Percentiles rank a stretch among this genome's conserved stretches.
Conservation (phyloP, 2,113 vertebrate species). For the Phylloscopus trochiloides region DNA sequence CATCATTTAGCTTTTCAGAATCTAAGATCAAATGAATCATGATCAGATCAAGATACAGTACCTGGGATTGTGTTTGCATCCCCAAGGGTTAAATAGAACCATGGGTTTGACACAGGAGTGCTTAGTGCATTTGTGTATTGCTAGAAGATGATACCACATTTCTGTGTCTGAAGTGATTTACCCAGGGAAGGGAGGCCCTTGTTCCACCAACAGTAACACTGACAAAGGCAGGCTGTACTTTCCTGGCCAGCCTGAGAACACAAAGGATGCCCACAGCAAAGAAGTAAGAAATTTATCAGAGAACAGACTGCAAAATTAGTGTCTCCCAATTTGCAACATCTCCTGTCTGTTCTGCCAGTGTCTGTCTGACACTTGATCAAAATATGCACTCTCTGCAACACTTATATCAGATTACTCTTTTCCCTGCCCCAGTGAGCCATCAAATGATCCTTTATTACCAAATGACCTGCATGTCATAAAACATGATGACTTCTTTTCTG, state of each 20-base stretch:
- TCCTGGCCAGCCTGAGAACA: not conserved
- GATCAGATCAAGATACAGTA: not conserved
- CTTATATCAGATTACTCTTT: not conserved
- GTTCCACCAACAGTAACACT: not conserved
- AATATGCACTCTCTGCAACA: not conserved
- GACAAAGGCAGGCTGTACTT: not conserved
- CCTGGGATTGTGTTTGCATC: not conserved
- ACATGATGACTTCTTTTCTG: not conserved
- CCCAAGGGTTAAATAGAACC: not conserved
- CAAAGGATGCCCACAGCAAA: not conserved
- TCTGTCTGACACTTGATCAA: not conserved
- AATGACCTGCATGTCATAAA: not conserved
- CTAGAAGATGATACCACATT: not conserved
- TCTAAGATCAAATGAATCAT: not conserved
- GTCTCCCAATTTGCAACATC: not conserved
- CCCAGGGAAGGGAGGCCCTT: not conserved
- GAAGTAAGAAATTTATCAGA: not conserved
- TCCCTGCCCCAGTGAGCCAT: not conserved
- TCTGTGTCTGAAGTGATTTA: not conserved
- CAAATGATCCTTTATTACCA: not conserved
- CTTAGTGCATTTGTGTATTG: not conserved
- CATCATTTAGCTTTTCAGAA: not conserved
- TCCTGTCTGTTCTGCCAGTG: not conserved
- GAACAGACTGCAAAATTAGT: not conserved
- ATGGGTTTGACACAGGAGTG: not conserved